These are phyloP conservation scores for Saturnia pavonia DNA, from an alignment of 2,888 invertebrate species.

Conservation along the genomic window DNA sequence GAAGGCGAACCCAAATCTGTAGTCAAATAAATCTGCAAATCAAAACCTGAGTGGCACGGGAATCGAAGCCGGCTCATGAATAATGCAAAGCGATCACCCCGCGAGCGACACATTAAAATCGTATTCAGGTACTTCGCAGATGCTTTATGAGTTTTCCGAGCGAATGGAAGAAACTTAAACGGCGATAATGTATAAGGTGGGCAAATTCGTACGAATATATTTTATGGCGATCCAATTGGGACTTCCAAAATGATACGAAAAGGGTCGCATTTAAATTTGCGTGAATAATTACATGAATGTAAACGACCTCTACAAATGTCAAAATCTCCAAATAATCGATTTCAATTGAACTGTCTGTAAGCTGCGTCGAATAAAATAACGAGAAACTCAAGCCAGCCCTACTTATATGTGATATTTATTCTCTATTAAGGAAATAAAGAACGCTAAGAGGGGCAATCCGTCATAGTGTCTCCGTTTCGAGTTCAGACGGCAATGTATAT, in stretches of 20 bases:
- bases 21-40: constrained; percentile 33
- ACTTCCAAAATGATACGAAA: background rate
- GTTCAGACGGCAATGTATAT: no score
- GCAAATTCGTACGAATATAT: constrained; percentile 14
- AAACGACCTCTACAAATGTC: background rate
- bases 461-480: no score
- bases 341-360: background rate
- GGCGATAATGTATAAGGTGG: constrained; percentile 7
- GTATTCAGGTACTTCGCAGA: constrained; percentile 56
- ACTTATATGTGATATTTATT: no score
- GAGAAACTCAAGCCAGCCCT: background rate
- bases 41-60: constrained; percentile 30
- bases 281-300: background rate
- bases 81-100: constrained; percentile 65
- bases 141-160: constrained; percentile 50
- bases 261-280: background rate
- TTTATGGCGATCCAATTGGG: background rate
- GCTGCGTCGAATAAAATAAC: background rate
- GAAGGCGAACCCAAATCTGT: constrained; percentile 10
- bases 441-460: no score
- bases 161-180: constrained; percentile 18
- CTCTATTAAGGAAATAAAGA: no score
- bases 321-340: background rate
- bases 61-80: constrained; percentile 48
- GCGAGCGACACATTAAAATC: constrained; percentile 71